These are phyloP conservation scores for Monodelphis domestica DNA, from an alignment of 2,797 vertebrate genomes.

Conservation along the genomic window DNA sequence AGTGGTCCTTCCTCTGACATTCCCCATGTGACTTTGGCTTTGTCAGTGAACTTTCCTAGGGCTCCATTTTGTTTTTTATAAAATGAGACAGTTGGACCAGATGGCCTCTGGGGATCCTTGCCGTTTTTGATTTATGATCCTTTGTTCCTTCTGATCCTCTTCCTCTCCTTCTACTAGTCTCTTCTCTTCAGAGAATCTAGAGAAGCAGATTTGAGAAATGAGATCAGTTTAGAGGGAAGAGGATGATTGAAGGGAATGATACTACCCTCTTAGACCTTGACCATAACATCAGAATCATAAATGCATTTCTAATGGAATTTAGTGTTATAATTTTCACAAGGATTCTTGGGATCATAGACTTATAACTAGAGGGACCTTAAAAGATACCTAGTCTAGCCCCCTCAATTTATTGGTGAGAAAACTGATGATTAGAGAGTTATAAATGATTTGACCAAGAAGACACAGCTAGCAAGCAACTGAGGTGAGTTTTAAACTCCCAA, in stretches of 20 bases:
- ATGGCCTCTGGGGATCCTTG: not conserved
- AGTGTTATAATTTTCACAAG: not conserved
- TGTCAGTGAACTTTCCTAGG: not conserved
- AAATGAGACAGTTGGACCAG: not conserved
- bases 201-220: not conserved
- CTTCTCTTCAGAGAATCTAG: constrained; percentile 13
- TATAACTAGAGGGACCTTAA: not conserved
- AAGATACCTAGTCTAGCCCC: not conserved
- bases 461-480: not conserved
- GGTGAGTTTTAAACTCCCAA: not conserved
- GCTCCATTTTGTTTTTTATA: not conserved
- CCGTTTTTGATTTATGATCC: not conserved
- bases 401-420: not conserved
- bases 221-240: not conserved
- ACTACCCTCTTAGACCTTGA: not conserved
- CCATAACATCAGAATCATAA: not conserved
- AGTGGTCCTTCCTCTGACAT: not conserved
- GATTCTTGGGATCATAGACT: not conserved
- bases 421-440: not conserved
- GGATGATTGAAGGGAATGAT: not conserved
- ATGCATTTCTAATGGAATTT: not conserved
- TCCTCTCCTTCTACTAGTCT: not conserved
- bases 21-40: not conserved
- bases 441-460: not conserved
- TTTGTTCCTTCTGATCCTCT: not conserved